These are phyloP conservation scores for Phymorhynchus buccinoides DNA, from an alignment of 1,140 invertebrate genomes.

Conservation along the genomic window DNA sequence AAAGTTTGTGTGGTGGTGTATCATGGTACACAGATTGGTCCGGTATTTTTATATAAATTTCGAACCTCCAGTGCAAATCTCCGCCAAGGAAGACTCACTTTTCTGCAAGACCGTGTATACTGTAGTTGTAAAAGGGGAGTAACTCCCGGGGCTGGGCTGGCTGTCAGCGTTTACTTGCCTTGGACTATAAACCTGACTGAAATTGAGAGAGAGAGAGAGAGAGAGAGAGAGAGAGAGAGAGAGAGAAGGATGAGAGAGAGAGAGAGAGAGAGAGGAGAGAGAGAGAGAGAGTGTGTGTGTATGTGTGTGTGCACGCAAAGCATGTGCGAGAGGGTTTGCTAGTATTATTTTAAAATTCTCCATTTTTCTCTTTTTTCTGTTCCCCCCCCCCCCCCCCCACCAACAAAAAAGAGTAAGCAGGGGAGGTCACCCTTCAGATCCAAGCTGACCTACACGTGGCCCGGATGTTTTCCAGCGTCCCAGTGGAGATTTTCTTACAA, in stretches of 20 bases:
- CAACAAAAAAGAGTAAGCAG: slow-evolving; percentile 11
- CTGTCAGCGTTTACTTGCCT: too few relatives aligned
- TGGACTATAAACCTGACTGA: too few relatives aligned
- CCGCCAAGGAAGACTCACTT: too few relatives aligned
- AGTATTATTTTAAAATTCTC: too few relatives aligned
- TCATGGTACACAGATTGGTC: too few relatives aligned
- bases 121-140: neutral
- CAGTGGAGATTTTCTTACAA: slow-evolving; percentile 30
- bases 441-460: slow-evolving; percentile 32
- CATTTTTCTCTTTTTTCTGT: neutral
- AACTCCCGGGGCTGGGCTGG: neutral
- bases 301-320: neutral
- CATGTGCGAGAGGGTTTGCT: neutral
- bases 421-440: neutral
- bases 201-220: neutral
- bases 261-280: neutral
- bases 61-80: too few relatives aligned
- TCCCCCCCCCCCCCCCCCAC: neutral
- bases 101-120: too few relatives aligned
- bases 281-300: neutral
- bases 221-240: neutral
- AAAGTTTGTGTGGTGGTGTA: too few relatives aligned
- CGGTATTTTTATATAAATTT: too few relatives aligned
- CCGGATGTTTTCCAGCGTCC: slow-evolving; percentile 3
- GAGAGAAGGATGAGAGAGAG: neutral